phyloP scores from a whole-genome alignment of 2,888 invertebrate genomes.

The Sepioteuthis lessoniana region DNA sequence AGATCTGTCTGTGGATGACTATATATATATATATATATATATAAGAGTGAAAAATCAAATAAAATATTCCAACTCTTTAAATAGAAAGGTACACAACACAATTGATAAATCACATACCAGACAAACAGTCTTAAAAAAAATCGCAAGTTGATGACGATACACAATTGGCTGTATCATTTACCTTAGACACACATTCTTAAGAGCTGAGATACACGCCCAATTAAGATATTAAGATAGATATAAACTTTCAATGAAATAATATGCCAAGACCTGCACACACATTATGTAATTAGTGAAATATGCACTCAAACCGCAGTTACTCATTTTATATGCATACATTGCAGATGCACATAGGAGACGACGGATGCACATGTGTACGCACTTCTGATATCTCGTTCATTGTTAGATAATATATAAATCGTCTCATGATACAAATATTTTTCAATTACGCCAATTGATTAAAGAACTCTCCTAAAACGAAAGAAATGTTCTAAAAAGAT shows the following conservation, averaged over 20 bases:
- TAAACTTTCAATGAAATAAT: neutral
- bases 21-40: too few species aligned
- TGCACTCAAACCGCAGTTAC: neutral
- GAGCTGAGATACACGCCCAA: neutral
- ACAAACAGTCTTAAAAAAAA: neutral
- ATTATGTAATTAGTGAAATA: neutral
- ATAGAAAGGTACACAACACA: neutral
- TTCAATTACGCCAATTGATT: slow-evolving; percentile 8
- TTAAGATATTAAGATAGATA: slow-evolving; percentile 33
- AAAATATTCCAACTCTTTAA: neutral
- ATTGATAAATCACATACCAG: neutral
- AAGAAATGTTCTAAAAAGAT: neutral
- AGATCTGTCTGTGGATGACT: too few species aligned
- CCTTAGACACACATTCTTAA: neutral
- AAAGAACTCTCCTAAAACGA: neutral
- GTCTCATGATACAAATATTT: neutral
- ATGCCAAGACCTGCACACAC: neutral
- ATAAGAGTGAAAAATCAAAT: neutral
- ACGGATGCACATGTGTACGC: neutral
- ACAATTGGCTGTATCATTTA: neutral
- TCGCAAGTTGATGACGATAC: neutral
- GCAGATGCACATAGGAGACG: too few species aligned
- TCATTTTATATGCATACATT: too few species aligned
- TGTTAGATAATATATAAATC: neutral
- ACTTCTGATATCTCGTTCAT: neutral